These are phyloP conservation scores for Mormyrus hasselquistii DNA, from an alignment of 2,797 vertebrate genomes.

Conservation along the genomic window DNA sequence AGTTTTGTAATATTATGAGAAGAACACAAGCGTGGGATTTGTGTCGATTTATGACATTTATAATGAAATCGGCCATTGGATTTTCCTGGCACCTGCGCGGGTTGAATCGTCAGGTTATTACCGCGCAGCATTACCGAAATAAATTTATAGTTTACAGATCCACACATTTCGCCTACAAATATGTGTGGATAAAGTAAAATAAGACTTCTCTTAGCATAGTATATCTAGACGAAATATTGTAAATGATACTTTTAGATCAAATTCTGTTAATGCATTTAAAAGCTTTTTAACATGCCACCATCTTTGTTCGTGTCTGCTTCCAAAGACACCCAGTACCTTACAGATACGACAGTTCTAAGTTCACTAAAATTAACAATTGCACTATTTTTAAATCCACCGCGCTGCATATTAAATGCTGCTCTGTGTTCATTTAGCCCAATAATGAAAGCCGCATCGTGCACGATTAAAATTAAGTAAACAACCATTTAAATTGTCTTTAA, in stretches of 20 bases:
- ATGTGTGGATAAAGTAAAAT: neutral
- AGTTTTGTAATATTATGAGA: neutral
- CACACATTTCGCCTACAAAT: neutral
- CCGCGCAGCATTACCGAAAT: neutral
- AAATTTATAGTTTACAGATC: neutral
- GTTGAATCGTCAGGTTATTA: neutral
- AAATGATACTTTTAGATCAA: neutral
- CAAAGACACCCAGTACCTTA: neutral
- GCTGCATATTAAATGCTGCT: neutral
- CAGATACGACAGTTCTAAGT: neutral
- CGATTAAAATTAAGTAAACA: neutral
- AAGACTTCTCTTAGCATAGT: neutral
- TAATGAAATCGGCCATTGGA: neutral
- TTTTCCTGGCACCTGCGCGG: neutral
- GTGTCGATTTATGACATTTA: neutral
- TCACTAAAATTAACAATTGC: neutral
- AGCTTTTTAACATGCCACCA: neutral
- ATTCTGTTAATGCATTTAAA: neutral
- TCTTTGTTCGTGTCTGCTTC: neutral
- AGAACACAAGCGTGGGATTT: neutral
- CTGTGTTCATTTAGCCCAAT: neutral
- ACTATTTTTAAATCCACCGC: neutral
- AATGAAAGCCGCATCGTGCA: neutral
- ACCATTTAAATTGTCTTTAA: neutral
- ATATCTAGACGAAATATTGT: neutral